These are phyloP conservation scores for Hoplostethus atlanticus DNA, from an alignment of 2,797 vertebrate genomes.

Conservation along the genomic window DNA sequence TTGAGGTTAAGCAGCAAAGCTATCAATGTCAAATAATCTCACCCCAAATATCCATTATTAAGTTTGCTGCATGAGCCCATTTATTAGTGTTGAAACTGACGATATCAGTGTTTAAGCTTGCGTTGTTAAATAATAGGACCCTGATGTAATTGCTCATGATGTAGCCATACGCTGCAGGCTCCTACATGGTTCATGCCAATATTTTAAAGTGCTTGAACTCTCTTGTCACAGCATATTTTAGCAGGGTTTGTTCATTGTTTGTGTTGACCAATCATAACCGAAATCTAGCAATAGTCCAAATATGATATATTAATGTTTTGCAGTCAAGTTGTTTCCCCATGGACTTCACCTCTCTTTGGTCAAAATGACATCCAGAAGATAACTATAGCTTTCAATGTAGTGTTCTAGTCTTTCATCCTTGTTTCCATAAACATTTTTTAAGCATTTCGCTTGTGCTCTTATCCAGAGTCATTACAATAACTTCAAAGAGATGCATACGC, in stretches of 20 bases:
- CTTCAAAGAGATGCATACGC: constrained; percentile 63
- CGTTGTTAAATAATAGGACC: not conserved
- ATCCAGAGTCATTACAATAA: constrained; percentile 53
- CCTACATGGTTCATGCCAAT: not conserved
- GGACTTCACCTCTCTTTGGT: constrained; percentile 12
- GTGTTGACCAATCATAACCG: not conserved
- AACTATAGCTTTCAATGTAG: constrained; percentile 42
- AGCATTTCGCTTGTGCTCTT: constrained; percentile 38
- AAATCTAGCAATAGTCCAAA: too few species aligned
- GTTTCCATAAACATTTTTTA: constrained; percentile 56
- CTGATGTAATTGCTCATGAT: too few species aligned
- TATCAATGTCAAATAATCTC: too few species aligned
- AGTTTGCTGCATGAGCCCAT: not conserved
- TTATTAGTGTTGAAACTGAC: too few species aligned
- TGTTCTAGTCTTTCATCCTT: constrained; percentile 44
- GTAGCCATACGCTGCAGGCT: too few species aligned
- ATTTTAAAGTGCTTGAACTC: not conserved
- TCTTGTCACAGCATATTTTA: not conserved
- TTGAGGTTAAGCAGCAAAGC: too few species aligned
- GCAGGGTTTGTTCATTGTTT: not conserved
- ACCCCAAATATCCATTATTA: not conserved
- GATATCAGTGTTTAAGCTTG: not conserved
- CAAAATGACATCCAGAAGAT: constrained; percentile 36
- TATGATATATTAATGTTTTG: too few species aligned
- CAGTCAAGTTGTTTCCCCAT: not conserved